Percentiles rank a stretch among this genome's conserved stretches.
Conservation (phyloP, 1,140 invertebrate species). For the Tachypleus tridentatus region DNA sequence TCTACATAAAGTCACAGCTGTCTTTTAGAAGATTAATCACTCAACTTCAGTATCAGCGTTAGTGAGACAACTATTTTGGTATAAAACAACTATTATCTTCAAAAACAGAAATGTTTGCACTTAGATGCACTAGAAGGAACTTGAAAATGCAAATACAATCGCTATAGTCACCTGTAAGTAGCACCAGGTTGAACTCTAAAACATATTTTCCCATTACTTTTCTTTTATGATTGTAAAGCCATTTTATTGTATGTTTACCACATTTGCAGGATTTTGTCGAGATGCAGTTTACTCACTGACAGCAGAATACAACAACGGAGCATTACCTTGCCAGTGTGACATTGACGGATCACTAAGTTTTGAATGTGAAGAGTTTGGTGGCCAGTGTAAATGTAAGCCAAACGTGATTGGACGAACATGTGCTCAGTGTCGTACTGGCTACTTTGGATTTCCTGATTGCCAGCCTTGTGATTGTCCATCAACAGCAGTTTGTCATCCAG, state of each 20-base stretch:
- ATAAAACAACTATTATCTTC: too few species aligned
- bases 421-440: conserved; percentile 78
- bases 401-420: conserved; percentile 91
- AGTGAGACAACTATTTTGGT: too few species aligned
- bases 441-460: conserved; percentile 90
- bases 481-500: conserved; percentile 58
- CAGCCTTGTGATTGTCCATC: conserved; percentile 71
- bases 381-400: conserved; percentile 84
- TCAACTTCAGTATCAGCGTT: too few species aligned
- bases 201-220: too few species aligned
- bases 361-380: conserved; percentile 80
- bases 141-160: too few species aligned
- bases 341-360: conserved; percentile 77
- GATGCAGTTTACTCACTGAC: conserved; percentile 88
- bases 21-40: too few species aligned
- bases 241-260: not conserved
- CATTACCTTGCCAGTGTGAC: conserved; percentile 77
- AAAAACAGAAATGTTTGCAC: too few species aligned
- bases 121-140: too few species aligned
- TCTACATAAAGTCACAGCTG: too few species aligned
- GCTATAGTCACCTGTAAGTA: too few species aligned
- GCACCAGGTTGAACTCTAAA: too few species aligned
- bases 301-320: conserved; percentile 85
- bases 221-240: too few species aligned
- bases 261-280: conserved; percentile 59